Percentiles rank a stretch among this genome's conserved stretches.
Evolutionary conservation across 1,140 invertebrate genomes (phyloP).

Genomic region (Macrotrachela quadricornifera): DNA sequence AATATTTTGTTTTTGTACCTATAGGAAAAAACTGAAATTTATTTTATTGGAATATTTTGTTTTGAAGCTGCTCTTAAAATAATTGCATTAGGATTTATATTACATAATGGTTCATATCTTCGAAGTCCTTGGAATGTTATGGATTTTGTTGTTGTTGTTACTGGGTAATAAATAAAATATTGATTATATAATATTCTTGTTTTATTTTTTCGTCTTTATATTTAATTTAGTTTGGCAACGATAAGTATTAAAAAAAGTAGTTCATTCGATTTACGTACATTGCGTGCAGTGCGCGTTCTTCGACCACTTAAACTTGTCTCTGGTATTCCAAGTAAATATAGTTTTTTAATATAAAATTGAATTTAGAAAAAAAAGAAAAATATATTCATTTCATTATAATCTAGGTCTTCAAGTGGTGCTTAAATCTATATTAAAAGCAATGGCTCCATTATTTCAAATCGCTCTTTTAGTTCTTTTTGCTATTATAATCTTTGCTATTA

Average conservation of each 20-base stretch:
- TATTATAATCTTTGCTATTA: conserved; percentile 99
- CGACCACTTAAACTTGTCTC: conserved; percentile 99
- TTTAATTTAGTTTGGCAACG: too few species aligned
- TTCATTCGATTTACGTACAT: conserved; percentile 75
- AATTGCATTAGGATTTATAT: conserved; percentile 93
- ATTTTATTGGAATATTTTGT: conserved; percentile 99
- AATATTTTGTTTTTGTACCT: not conserved
- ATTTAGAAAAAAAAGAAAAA: too few species aligned
- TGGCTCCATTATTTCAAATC: conserved; percentile 98
- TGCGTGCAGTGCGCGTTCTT: conserved; percentile 96
- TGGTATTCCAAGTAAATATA: conserved; percentile 97
- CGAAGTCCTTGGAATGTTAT: conserved; percentile 99
- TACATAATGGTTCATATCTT: conserved; percentile 95
- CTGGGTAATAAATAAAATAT: conserved; percentile 56
- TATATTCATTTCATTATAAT: too few species aligned
- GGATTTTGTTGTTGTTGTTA: conserved; percentile 99
- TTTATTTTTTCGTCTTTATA: too few species aligned
- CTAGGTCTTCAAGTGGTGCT: conserved; percentile 98
- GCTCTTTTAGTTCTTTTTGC: conserved; percentile 96
- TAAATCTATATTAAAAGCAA: conserved; percentile 99
- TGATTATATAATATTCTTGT: not conserved
- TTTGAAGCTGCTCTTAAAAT: conserved; percentile 99
- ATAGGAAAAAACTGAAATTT: conserved; percentile 92
- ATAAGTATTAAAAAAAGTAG: not conserved
- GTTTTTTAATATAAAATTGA: too few species aligned